Base-by-base conservation (phyloP, 2,113 vertebrate genomes). In the Calyptommatus sinebrachiatus region DNA sequence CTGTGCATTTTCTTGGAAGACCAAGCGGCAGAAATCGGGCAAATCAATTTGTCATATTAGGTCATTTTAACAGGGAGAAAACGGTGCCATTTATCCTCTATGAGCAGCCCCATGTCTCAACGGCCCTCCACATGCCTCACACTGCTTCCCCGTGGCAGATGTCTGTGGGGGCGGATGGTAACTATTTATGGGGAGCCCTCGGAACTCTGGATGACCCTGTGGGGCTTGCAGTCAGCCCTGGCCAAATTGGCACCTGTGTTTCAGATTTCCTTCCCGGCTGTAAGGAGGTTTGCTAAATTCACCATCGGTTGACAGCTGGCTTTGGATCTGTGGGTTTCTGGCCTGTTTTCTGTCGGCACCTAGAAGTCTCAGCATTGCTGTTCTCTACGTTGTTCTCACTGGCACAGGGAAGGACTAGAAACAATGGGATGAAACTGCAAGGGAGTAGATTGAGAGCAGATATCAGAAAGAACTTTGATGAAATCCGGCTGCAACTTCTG, bases 251-350 rank as follows among this genome's bases (percentile, higher is more conserved):
- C 93, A 91, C 95, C 90, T 72, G 90, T 92, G 92, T 93, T 88
- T 60, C 63, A 90, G 93, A 87, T 88, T 96, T 96, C 95, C 94
- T 92, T 86, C 90, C 89, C 92, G 87, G 92, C 94, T 92, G 94
- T 96, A 96, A 96, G 95, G 94, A 95, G 92, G 90, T 83, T 92
- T 2, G 93, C 95, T 96, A 95, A 95, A 95, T 95, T 95, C 95
- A 93, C 95, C 95, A 91, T 94, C 94, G 96, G 94, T 92, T 86
- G 94, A 96, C 94, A 96, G 96, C 95, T 96, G 94, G 89, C 78
- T 5, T 41, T 82, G 85, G 85, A 74, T 4, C 4, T 83, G 82
- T 83, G 0, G 0, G 0, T 46, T 29, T 76, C 70, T 78, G 83
- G 29, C 35, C 26, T 83, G 71, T 83, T 91, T 88, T 77, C 57